Base-by-base conservation (phyloP, 1,140 invertebrate species). In the Diplogasteroides magnus region DNA sequence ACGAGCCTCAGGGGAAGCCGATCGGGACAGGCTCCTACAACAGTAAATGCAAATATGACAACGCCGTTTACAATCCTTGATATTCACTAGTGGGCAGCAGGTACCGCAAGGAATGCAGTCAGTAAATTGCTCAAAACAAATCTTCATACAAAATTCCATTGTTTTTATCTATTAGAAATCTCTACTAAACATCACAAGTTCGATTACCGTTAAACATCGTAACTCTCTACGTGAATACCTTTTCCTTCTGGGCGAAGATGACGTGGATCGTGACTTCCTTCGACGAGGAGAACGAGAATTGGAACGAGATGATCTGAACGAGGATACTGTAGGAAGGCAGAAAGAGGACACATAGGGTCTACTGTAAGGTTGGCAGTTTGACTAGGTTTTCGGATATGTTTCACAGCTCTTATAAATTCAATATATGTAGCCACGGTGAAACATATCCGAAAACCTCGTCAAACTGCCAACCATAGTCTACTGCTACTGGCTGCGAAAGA, bases 221-320 rank as follows among this genome's bases (percentile, higher is more conserved):
- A 56, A 56, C 23, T 56, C n/a, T n/a, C n/a, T n/a, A n/a, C n/a
- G n/a, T 26, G 28, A 25, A 61, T 61, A 14, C 28, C 23, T 61
- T 29, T 15, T 1, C 15, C 15, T 61, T 23, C 28, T 61, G 6
- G 25, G 28, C 13, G 28, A 19, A 15, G 60, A 6, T 59, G 56
- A 67, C 64, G 2, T 11, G 13, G 25, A 68, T 29, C 61, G 65
- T 27, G 57, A 61, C 19, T 27, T 27, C 25, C 64, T 66, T 58
- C 56, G 19, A 26, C 37, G 13, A 23, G 11, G 62, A 27, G 64
- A 67, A n/a, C 64, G 64, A 60, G 28, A 59, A 19, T 32, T 48
- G 26, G 31, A 63, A 19, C 1, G n/a, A 25, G 56, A 14, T 3
- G 48, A 1, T 64, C 48, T n/a, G 37, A 37, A 59, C 19, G 37